Evolutionary conservation across 2,797 vertebrate genomes (phyloP).

Genomic region (Gymnocypris eckloni): DNA sequence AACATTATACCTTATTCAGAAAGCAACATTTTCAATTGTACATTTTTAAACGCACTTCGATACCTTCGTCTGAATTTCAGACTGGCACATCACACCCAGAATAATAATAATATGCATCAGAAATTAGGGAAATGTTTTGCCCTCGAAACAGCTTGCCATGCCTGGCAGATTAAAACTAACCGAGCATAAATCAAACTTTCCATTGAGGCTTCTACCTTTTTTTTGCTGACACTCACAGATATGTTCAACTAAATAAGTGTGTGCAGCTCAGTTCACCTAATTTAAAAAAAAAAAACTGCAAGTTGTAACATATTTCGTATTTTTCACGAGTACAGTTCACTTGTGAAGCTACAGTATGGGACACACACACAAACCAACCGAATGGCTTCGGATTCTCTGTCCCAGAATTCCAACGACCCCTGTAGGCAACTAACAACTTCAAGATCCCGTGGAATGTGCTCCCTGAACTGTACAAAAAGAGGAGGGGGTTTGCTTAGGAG

Average conservation of each 20-base stretch:
- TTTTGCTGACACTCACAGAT: conserved; percentile 58
- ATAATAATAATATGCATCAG: conserved; percentile 49
- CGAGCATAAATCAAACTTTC: conserved; percentile 52
- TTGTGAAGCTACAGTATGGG: conserved; percentile 52
- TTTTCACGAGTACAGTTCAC: conserved; percentile 44
- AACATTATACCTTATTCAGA: conserved; percentile 46
- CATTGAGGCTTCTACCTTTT: conserved; percentile 50
- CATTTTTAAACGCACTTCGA: not conserved
- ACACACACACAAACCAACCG: conserved; percentile 52
- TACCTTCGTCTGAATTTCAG: conserved; percentile 21
- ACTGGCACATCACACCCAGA: conserved; percentile 41
- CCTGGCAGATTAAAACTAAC: conserved; percentile 51
- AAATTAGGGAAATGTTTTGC: conserved; percentile 43
- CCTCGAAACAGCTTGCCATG: conserved; percentile 53
- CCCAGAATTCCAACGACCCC: conserved; percentile 90
- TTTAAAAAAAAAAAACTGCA: conserved; percentile 39
- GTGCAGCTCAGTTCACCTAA: conserved; percentile 49
- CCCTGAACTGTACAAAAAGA: conserved; percentile 92
- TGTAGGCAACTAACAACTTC: conserved; percentile 89
- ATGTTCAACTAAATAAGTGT: conserved; percentile 44
- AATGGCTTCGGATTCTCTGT: conserved; percentile 73
- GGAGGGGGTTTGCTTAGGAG: conserved; percentile 82
- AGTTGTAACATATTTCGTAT: conserved; percentile 58
- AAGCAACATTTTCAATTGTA: not conserved
- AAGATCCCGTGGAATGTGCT: conserved; percentile 92